Conservation (phyloP, 2,888 invertebrate genomes). For the Platynereis dumerilii region DNA sequence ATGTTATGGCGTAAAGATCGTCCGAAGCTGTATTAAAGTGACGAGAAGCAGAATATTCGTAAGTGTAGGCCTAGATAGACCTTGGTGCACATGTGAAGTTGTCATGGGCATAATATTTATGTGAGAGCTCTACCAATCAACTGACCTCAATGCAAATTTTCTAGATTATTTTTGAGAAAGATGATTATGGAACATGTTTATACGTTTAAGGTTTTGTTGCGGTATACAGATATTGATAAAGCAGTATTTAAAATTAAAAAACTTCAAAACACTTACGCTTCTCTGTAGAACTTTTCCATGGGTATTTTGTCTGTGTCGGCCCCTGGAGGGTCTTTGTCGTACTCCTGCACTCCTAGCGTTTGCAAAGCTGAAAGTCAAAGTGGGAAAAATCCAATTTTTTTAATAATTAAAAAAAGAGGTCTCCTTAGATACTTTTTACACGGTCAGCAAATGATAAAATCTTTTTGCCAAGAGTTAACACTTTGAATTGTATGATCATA, state of each 20-base stretch:
- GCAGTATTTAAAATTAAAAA: not conserved
- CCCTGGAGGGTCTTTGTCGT: conserved; percentile 19
- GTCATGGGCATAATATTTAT: no score
- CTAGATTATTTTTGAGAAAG: not conserved
- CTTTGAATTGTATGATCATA: not conserved
- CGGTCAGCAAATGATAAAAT: no score
- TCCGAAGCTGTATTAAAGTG: no score
- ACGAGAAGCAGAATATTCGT: no score
- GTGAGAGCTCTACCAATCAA: no score
- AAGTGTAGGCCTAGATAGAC: no score
- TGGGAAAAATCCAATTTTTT: no score
- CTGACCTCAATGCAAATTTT: no score
- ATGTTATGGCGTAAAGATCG: no score
- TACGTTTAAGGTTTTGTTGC: not conserved
- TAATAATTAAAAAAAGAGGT: no score
- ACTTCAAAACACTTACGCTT: conserved; percentile 22
- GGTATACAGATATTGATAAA: not conserved
- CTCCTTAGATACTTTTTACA: no score
- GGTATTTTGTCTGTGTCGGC: conserved; percentile 15
- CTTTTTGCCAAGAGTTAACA: not conserved
- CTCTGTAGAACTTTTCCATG: conserved; percentile 21
- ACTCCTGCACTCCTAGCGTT: conserved; percentile 18
- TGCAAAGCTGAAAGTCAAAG: conserved; percentile 17
- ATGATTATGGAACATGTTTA: not conserved
- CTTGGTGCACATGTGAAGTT: no score